phyloP scores from a whole-genome alignment of 2,888 invertebrate genomes.

The Pelosia muscerda region DNA sequence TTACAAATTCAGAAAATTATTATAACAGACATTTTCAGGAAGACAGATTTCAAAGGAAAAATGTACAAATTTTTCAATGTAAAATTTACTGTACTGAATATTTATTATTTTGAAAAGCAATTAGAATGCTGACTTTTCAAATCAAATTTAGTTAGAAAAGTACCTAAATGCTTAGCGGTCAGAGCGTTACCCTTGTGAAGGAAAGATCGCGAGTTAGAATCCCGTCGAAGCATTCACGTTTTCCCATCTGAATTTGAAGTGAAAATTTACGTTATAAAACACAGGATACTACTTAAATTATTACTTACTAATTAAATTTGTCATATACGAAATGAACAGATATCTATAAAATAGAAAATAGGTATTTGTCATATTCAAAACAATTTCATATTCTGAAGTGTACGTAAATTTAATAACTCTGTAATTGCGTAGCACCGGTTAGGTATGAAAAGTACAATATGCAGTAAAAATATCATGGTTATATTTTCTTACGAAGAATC shows the following conservation, averaged over 20 bases:
- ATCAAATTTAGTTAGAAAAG: too few species aligned
- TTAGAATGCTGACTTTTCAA: too few species aligned
- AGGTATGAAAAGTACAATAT: constrained; percentile 55
- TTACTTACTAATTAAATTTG: not conserved
- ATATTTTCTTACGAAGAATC: constrained; percentile 69
- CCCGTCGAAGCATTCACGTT: too few species aligned
- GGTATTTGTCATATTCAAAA: not conserved
- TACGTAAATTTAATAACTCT: constrained; percentile 13
- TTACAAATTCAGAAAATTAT: constrained; percentile 61
- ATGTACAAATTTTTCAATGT: constrained; percentile 11
- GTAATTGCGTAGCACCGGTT: constrained; percentile 5
- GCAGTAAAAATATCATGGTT: constrained; percentile 70
- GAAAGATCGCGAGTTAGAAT: too few species aligned
- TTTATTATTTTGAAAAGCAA: too few species aligned
- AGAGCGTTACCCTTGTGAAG: too few species aligned
- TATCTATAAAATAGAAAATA: not conserved
- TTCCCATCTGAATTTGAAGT: too few species aligned
- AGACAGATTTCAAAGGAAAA: constrained; percentile 47
- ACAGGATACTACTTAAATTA: constrained; percentile 26
- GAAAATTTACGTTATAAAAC: constrained; percentile 36
- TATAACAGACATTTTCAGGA: constrained; percentile 51
- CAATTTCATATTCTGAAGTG: not conserved
- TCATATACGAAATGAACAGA: not conserved
- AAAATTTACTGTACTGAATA: too few species aligned
- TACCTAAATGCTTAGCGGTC: too few species aligned